Evolutionary conservation across 2,888 invertebrate genomes (phyloP), one percentile per base, ranked within the genome.

Genomic region (Lycophotia porphyrea): DNA sequence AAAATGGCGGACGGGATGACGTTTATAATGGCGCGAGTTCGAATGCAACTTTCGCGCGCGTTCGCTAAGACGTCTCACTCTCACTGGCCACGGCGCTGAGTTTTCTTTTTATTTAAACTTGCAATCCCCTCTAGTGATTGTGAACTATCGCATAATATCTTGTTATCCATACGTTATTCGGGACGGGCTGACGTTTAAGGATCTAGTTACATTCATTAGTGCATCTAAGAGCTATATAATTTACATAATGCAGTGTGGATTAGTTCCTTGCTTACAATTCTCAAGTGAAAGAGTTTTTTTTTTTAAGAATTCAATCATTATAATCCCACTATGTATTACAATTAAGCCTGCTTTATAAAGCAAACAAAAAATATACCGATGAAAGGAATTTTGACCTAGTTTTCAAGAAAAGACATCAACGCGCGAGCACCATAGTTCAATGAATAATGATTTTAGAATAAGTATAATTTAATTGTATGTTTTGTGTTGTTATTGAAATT

Each of bases 101-200:
- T 93, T 95, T 95, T 94, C 94, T 95, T 96, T 95, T 94, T 96
- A 95, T 95, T 94, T 93, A 93, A 94, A 93, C 88, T 89, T 84
- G 78, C 82, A 88, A 93, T 94, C 95, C 96, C 96, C 95, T 90
- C 95, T 88, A 76, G 85, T 85, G 91, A 91, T 93, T 91, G 93
- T 93, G 91, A 89, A 93, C 91, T 93, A 94, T 94, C 93, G 89
- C 93, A 94, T 93, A 92, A 93, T 85, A 88, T 91, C 90, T 86
- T 79, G 91, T 93, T 95, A 95, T 95, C 94, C 93, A 91, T 90
- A 84, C 87, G 78, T 80, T 89, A 92, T 93, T 93, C 88, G 88
- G 93, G 91, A 78, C 86, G 88, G 82, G 86, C 88, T 81, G 80
- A 84, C 79, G 58, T 68, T 63, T 68, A 74, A 60, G 66, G 71